Percentiles rank a stretch among this genome's conserved stretches.
These are phyloP conservation scores for Drosophila equinoxialis DNA, from an alignment of 1,140 invertebrate species.

Conservation along the genomic window DNA sequence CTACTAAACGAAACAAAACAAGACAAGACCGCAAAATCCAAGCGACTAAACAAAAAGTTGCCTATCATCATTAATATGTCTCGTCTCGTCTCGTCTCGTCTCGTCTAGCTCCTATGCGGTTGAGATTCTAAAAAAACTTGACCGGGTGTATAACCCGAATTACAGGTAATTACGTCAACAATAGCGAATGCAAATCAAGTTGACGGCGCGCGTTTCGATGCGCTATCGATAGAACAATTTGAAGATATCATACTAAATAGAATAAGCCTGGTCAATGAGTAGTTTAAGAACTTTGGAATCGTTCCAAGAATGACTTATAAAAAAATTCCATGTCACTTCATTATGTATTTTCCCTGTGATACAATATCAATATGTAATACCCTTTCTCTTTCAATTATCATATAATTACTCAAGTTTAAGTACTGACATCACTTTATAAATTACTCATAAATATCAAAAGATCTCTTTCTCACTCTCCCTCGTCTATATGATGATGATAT, in stretches of 20 bases:
- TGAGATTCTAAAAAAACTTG: slow-evolving; percentile 23
- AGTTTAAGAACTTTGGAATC: too few relatives aligned
- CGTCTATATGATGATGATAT: neutral
- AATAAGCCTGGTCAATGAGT: neutral
- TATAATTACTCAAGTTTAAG: slow-evolving; percentile 26
- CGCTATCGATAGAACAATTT: neutral
- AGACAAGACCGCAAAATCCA: slow-evolving; percentile 7
- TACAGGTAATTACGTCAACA: slow-evolving; percentile 67
- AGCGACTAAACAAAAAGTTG: slow-evolving; percentile 8
- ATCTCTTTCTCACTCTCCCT: neutral
- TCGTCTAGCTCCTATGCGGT: slow-evolving; percentile 3
- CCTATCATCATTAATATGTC: slow-evolving; percentile 30
- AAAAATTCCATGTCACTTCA: too few relatives aligned
- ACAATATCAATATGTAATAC: neutral
- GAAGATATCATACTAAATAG: neutral
- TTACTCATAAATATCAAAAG: slow-evolving; percentile 46
- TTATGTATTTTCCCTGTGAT: neutral
- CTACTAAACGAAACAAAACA: neutral
- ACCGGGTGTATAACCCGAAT: slow-evolving; percentile 64
- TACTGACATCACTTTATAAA: slow-evolving; percentile 33
- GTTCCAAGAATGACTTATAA: too few relatives aligned
- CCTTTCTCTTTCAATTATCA: slow-evolving; percentile 27
- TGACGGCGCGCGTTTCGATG: neutral
- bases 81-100: slow-evolving; percentile 2
- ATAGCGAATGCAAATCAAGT: slow-evolving; percentile 64